Evolutionary conservation across 2,113 vertebrate species (phyloP), one percentile per base, ranked within the genome.

Genomic region (Coracopsis vasa): DNA sequence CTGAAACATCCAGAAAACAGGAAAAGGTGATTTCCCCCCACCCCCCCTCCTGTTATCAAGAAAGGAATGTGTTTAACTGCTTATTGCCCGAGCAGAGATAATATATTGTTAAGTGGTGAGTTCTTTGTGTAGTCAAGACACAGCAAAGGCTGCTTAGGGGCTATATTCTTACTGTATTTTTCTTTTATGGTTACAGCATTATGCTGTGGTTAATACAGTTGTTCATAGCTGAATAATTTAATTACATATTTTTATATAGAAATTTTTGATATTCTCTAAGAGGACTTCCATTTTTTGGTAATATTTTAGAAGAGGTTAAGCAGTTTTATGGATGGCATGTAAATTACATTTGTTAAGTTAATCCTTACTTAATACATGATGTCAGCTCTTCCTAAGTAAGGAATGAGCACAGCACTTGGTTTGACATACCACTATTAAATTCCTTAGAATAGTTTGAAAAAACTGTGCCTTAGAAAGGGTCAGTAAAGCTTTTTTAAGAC

Each of bases 1-100:
- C n/a, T n/a, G n/a, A n/a, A n/a, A n/a, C n/a, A n/a, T n/a, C n/a
- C n/a, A n/a, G n/a, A n/a, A n/a, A n/a, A n/a, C n/a, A n/a, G n/a
- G n/a, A n/a, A n/a, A n/a, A n/a, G n/a, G n/a, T n/a, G n/a, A n/a
- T n/a, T n/a, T n/a, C n/a, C n/a, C n/a, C n/a, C n/a, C n/a, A n/a
- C n/a, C n/a, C n/a, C 24, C 5, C 3, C 17, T 50, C 2, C 7
- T 61, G 7, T 73, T 86, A 39, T 25, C 39, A 13, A 65, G 58
- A 65, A 72, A 82, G 35, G 47, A 86, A 80, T 65, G 58, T 88
- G 16, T 87, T 87, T 92, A 94, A 90, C 93, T 95, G 69, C 51
- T 81, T 89, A 35, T 71, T 93, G 65, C 73, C 53, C 9, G 42
- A 37, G 47, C 73, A 81, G 47, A 69, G 67, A 66, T 35, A 86